Evolutionary conservation across 1,140 invertebrate genomes (phyloP).

Genomic region (Drosophila mojavensis): DNA sequence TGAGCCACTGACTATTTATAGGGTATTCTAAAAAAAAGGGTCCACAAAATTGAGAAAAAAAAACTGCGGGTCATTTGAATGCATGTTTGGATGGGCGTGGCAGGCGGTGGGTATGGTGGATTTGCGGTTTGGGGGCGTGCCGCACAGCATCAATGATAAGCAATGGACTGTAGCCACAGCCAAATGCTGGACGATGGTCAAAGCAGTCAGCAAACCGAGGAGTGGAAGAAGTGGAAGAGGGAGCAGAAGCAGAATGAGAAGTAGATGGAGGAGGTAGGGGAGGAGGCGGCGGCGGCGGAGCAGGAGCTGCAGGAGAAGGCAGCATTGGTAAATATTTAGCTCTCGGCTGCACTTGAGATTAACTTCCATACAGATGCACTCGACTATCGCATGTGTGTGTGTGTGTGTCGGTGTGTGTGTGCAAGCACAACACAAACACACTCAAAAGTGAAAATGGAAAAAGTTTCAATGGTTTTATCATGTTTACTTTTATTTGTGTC

Average conservation of each 20-base stretch:
- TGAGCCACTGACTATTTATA: background rate
- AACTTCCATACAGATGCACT: constrained; percentile 64
- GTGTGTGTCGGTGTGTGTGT: constrained; percentile 27
- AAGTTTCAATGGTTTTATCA: constrained; percentile 82
- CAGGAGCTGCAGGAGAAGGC: constrained; percentile 12
- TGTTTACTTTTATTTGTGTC: constrained; percentile 82
- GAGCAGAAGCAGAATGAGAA: constrained; percentile 1
- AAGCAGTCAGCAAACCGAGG: constrained; percentile 23
- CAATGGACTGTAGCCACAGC: constrained; percentile 33
- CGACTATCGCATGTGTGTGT: constrained; percentile 8
- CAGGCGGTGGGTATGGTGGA: background rate
- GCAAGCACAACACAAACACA: constrained; percentile 76
- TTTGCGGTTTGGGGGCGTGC: background rate
- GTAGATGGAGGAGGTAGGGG: background rate
- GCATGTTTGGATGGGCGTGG: constrained; percentile 47
- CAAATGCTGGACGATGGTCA: constrained; percentile 38
- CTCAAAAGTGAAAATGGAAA: constrained; percentile 82
- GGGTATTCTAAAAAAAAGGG: constrained; percentile 17
- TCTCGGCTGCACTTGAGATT: constrained; percentile 80
- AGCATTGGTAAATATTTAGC: constrained; percentile 77
- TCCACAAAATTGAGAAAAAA: constrained; percentile 19
- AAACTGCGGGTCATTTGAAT: constrained; percentile 71
- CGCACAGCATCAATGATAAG: constrained; percentile 70
- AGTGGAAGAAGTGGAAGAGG: background rate
- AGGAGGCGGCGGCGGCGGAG: constrained; percentile 5